Base-by-base conservation (phyloP, 2,797 vertebrate genomes). In the Eulemur mongoz region DNA sequence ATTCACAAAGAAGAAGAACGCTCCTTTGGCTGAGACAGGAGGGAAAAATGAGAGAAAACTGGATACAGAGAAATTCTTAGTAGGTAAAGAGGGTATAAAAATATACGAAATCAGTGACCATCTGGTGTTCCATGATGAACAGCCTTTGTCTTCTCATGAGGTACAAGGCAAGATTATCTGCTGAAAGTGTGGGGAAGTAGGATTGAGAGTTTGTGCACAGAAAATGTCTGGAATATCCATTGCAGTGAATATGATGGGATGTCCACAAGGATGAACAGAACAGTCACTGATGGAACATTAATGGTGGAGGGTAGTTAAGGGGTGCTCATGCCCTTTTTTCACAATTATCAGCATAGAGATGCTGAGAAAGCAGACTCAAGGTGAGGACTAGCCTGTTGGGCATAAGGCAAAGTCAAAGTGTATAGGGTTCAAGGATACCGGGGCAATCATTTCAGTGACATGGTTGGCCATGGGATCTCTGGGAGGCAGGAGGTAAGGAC, bases 171-270 rank as follows among this genome's bases (percentile, higher is more conserved):
- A 83, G 48, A 79, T 83, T 18, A 75, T 54, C 27, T 90, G 35
- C 73, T 90, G 43, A 73, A 25, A 80, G 18, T 70, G 17, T 43
- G 40, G 20, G 8, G 20, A 3, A 84, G 23, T 76, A 90, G 35
- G 20, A 83, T 45, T 81, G 22, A 95, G 50, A 89, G 25, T 85
- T 72, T 69, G 20, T 87, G 87, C 50, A 63, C 25, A 80, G 79
- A 86, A 97, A 87, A 86, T 80, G 81, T 59, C 70, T 93, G 32
- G 10, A 94, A 45, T 9, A 90, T 83, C 38, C 80, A 87, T 15
- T 59, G 7, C 94, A 52, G 84, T 95, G 25, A 94, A 72, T 54
- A 65, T 78, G 52, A 65, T n/a, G 78, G 7, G 35, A 35, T 91
- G 9, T 65, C 83, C 78, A 57, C 35, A 89, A 93, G 73, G n/a